These are phyloP conservation scores for Conus canariensis DNA, from an alignment of 2,888 invertebrate species.

Conservation along the genomic window DNA sequence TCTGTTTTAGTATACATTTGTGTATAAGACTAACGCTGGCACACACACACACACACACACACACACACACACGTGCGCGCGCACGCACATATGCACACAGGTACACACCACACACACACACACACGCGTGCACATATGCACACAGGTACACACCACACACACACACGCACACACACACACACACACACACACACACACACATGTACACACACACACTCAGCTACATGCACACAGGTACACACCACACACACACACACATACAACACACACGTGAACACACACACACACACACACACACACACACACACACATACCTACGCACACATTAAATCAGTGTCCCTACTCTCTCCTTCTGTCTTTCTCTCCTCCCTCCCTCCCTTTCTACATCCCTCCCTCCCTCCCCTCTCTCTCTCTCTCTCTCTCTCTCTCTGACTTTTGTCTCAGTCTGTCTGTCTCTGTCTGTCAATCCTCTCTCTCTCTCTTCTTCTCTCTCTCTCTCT, in stretches of 20 bases:
- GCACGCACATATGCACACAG: not conserved
- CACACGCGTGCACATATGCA: not conserved
- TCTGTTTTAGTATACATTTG: too few relatives aligned
- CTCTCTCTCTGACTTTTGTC: constrained; percentile 23
- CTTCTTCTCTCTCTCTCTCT: not conserved
- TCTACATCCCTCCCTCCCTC: not conserved
- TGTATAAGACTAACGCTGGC: not conserved
- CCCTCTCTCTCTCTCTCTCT: constrained; percentile 24
- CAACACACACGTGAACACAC: too few relatives aligned
- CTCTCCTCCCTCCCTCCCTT: not conserved
- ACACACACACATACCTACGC: not conserved
- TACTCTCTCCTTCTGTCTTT: not conserved
- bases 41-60: not conserved
- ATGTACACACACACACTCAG: too few relatives aligned
- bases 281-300: too few relatives aligned
- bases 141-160: not conserved
- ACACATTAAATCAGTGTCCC: too few relatives aligned
- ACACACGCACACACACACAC: not conserved
- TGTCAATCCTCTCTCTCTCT: constrained; percentile 1
- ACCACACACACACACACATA: too few relatives aligned
- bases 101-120: not conserved
- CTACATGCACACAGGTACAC: too few relatives aligned
- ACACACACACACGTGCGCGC: not conserved
- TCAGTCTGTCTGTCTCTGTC: constrained; percentile 22
- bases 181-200: not conserved